Conservation (phyloP, 2,797 vertebrate species). For the Erethizon dorsatum region DNA sequence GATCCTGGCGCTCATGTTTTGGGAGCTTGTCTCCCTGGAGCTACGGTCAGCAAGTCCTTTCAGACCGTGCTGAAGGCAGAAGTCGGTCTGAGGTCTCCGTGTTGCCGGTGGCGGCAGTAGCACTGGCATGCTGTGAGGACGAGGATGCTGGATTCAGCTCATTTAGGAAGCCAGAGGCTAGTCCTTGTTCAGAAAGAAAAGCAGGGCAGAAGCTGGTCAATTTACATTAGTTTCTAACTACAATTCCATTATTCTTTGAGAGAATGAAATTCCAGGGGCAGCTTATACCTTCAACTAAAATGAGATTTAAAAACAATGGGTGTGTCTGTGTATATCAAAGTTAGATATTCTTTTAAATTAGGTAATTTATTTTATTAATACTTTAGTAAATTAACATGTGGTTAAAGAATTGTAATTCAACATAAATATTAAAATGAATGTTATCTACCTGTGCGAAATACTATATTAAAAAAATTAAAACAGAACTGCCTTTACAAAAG, state of each 20-base stretch:
- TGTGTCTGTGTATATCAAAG: background rate
- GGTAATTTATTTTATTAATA: constrained; percentile 50
- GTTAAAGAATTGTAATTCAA: constrained; percentile 53
- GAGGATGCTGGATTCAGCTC: background rate
- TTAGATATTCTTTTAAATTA: constrained; percentile 41
- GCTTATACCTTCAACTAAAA: constrained; percentile 3
- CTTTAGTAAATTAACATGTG: constrained; percentile 31
- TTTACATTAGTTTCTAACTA: constrained; percentile 35
- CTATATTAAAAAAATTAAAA: constrained; percentile 51
- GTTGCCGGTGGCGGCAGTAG: background rate
- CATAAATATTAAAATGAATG: constrained; percentile 72
- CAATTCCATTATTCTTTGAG: constrained; percentile 18
- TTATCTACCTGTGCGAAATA: constrained; percentile 35
- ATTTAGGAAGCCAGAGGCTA: constrained; percentile 6
- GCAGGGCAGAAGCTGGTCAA: background rate
- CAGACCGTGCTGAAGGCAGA: background rate
- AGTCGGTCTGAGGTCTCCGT: background rate
- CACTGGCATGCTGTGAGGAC: background rate
- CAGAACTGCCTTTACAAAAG: constrained; percentile 55
- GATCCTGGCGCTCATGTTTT: background rate
- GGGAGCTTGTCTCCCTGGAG: background rate
- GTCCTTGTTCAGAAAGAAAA: constrained; percentile 41
- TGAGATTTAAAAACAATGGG: background rate
- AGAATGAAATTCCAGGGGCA: constrained; percentile 36
- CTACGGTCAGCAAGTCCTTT: background rate